Percentiles rank a stretch among this genome's conserved stretches.
These are phyloP conservation scores for Onychostruthus taczanowskii DNA, from an alignment of 2,113 vertebrate genomes.

Conservation along the genomic window DNA sequence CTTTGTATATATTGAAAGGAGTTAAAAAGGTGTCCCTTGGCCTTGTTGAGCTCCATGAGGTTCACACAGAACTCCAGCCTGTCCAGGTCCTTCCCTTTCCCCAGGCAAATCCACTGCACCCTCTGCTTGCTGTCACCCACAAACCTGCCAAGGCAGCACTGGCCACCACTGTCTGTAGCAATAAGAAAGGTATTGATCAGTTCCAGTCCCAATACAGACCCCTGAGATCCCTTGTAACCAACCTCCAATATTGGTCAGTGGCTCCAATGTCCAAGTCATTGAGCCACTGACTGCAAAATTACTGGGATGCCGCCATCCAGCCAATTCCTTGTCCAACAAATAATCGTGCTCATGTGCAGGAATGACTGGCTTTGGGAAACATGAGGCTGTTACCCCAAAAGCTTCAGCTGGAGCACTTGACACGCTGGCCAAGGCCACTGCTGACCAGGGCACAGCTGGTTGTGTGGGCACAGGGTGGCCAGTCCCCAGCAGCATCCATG, in stretches of 20 bases:
- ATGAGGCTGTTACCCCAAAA: background rate
- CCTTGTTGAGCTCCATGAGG: background rate
- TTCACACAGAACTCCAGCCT: background rate
- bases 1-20: background rate
- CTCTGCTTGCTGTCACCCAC: background rate
- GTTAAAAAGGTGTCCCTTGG: background rate
- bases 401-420: background rate
- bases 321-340: background rate
- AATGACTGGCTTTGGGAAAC: background rate
- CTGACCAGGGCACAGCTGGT: background rate
- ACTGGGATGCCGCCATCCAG: background rate
- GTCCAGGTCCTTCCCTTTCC: background rate
- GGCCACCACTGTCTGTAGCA: rapidly evolving
- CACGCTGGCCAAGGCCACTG: rapidly evolving
- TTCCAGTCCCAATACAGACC: rapidly evolving
- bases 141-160: background rate
- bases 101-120: background rate
- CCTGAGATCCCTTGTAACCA: background rate
- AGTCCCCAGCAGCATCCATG: background rate
- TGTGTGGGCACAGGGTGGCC: rapidly evolving
- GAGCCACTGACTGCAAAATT: background rate
- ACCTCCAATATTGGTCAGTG: too few relatives aligned
- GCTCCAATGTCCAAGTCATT: too few relatives aligned
- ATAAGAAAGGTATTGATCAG: background rate
- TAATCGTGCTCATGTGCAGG: background rate